Evolutionary conservation across 2,113 vertebrate genomes (phyloP).

Genomic region (Callaeas wilsoni): DNA sequence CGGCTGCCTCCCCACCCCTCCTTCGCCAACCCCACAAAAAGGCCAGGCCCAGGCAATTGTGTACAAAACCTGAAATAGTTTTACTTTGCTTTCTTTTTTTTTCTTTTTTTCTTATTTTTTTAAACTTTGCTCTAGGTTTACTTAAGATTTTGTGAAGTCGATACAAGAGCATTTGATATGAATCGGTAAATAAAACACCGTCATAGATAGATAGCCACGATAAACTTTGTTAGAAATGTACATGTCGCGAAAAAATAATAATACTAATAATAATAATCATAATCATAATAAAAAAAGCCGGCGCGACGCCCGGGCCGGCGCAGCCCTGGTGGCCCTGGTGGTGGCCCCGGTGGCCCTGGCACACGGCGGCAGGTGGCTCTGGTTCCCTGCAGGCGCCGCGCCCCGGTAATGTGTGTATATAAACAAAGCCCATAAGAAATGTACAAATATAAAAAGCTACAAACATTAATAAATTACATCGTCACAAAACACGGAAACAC

Average conservation of each 20-base stretch:
- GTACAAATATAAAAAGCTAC: conserved; percentile 99
- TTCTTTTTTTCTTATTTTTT: conserved; percentile 64
- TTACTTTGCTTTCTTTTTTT: conserved; percentile 66
- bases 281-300: conserved; percentile 73
- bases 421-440: conserved; percentile 98
- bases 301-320: conserved; percentile 62
- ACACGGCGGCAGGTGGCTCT: neutral
- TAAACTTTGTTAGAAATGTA: conserved; percentile 90
- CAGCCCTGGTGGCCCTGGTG: neutral
- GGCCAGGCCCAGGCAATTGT: conserved; percentile 77
- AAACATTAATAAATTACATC: conserved; percentile 99
- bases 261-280: conserved; percentile 69
- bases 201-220: conserved; percentile 82
- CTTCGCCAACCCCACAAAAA: conserved; percentile 71
- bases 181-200: conserved; percentile 87
- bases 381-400: conserved; percentile 69
- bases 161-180: conserved; percentile 86
- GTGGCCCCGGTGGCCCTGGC: neutral
- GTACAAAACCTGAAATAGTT: conserved; percentile 95
- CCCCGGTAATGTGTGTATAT: conserved; percentile 89
- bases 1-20: neutral
- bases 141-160: conserved; percentile 81
- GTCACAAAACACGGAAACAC: conserved; percentile 98
- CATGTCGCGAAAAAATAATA: conserved; percentile 83
- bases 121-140: conserved; percentile 85